phyloP scores from a whole-genome alignment of 1,140 invertebrate species.

The Stegodyphus mimosarum region DNA sequence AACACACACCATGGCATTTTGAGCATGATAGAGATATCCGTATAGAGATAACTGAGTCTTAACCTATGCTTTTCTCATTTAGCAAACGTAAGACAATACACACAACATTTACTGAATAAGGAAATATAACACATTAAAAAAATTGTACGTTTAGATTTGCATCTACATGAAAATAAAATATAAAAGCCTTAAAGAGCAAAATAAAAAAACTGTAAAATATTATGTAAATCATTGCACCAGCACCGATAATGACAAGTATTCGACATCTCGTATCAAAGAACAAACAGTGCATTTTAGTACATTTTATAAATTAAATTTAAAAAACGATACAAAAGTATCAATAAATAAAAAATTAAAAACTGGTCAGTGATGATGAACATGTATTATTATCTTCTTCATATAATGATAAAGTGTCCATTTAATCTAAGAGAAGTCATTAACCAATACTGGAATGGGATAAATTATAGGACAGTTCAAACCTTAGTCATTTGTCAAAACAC shows the following conservation, averaged over 20 bases:
- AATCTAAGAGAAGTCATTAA: too few species aligned
- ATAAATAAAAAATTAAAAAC: not conserved
- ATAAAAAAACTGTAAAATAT: slow-evolving; percentile 4
- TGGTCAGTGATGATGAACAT: not conserved
- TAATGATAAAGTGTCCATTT: too few species aligned
- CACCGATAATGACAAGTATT: slow-evolving; percentile 10
- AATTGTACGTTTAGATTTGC: slow-evolving; percentile 50
- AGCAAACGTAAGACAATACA: slow-evolving; percentile 24
- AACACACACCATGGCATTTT: slow-evolving; percentile 25
- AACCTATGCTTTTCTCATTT: slow-evolving; percentile 10
- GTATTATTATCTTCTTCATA: too few species aligned
- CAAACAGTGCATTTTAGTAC: too few species aligned
- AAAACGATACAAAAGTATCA: not conserved
- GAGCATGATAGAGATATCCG: slow-evolving; percentile 46
- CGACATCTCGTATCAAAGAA: too few species aligned
- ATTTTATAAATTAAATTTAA: not conserved
- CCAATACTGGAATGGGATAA: too few species aligned
- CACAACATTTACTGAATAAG: not conserved
- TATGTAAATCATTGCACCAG: slow-evolving; percentile 30
- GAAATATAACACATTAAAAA: slow-evolving; percentile 14
- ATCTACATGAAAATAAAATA: slow-evolving; percentile 23
- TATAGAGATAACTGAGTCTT: slow-evolving; percentile 19
- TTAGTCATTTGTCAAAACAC: not conserved
- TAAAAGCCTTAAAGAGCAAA: slow-evolving; percentile 19
- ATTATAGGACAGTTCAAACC: too few species aligned